These are phyloP conservation scores for Campoplex nolae DNA, from an alignment of 2,888 invertebrate species.

Conservation along the genomic window DNA sequence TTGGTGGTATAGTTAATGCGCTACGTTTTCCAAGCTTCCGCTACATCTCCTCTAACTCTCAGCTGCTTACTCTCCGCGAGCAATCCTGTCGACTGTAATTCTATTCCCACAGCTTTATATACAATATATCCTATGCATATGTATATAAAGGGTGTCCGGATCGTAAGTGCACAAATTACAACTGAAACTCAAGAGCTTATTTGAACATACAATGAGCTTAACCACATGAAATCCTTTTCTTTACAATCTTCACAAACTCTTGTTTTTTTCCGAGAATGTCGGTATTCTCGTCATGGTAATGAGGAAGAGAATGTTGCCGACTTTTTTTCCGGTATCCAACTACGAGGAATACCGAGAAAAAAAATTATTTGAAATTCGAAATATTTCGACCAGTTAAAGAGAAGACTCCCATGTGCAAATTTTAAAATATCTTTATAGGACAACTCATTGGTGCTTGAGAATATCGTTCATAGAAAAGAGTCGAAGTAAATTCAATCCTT, in stretches of 20 bases:
- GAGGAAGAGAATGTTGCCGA: background rate
- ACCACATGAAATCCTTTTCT: background rate
- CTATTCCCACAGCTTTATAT: slow-evolving; percentile 34
- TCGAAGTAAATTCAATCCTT: slow-evolving; percentile 13
- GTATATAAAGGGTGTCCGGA: background rate
- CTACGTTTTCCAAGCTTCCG: slow-evolving; percentile 53
- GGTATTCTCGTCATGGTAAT: background rate
- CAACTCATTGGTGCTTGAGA: background rate
- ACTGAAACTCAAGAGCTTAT: background rate
- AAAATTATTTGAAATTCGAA: no score
- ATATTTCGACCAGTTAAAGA: no score
- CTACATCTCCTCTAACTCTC: slow-evolving; percentile 49
- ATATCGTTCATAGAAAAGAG: slow-evolving; percentile 21
- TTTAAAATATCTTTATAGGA: background rate
- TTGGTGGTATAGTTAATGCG: slow-evolving; percentile 56
- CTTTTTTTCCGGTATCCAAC: no score
- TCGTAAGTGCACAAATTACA: background rate
- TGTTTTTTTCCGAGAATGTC: background rate
- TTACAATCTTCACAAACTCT: background rate
- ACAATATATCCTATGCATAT: background rate
- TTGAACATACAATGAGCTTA: background rate
- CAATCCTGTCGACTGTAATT: slow-evolving; percentile 49
- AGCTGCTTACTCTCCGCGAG: slow-evolving; percentile 37
- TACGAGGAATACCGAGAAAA: no score
- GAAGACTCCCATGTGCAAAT: background rate